Base-by-base conservation (phyloP, 1,140 invertebrate species). In the Drosophila navojoa region DNA sequence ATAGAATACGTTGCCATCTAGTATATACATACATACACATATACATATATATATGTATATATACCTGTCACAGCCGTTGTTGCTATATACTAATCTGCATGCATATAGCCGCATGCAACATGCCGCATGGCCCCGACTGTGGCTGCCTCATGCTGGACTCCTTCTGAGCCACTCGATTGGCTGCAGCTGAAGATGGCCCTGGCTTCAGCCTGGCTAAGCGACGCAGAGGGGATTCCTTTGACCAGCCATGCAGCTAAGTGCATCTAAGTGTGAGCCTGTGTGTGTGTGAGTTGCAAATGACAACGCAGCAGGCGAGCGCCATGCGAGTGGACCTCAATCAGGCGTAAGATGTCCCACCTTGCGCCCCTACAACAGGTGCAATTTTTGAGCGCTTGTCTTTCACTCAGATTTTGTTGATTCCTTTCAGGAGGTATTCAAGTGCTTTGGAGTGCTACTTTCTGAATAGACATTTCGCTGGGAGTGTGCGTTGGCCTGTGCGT, bases 401-500 rank as follows among this genome's bases (percentile, higher is more conserved):
- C 27, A 50, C 79, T 38, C 89, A 79, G 76, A 73, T 89, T 86
- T 75, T 59, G 66, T 52, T 29, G 32, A 5, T 45, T 22, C 13
- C 35, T 42, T 42, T 54, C 11, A 35, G n/a, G 3, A 66, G 32
- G 29, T 55, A 25, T 66, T 54, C 22, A 55, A 22, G 50, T 42
- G 38, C 13, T 45, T 45, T 74, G 7, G 47, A 2, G 6, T 32
- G 32, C 7, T 32, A 11, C 6, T 7, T 11, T 38, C 11, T 38
- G 2, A 10, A 38, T 3, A 38, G 35, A 38, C 15, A 15, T 16
- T 11, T 19, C 10, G 58, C 45, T 67, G 54, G 53, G 63, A 52
- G 63, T 82, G 82, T 80, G 79, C 84, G 73, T 84, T 90, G 85
- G 85, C 35, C 79, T 89, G 85, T 87, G 79, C 84, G 84, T 89